These are phyloP conservation scores for Tribolium castaneum DNA, from an alignment of 1,140 invertebrate species.

Conservation along the genomic window DNA sequence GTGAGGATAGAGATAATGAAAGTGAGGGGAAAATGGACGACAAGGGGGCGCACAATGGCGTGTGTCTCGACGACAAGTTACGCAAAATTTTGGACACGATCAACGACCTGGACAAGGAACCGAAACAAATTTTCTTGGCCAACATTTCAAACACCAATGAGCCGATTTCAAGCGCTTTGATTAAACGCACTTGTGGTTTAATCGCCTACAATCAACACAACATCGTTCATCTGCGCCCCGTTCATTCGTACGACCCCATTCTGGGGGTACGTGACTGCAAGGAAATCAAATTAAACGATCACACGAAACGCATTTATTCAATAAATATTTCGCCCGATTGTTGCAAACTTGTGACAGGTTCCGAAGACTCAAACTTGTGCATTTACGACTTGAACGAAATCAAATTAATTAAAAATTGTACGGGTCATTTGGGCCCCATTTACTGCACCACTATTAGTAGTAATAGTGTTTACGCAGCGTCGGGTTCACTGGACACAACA, in stretches of 20 bases:
- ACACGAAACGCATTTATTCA: slow-evolving; percentile 57
- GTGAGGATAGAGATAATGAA: slow-evolving; percentile 41
- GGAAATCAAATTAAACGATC: slow-evolving; percentile 55
- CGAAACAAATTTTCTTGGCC: slow-evolving; percentile 51
- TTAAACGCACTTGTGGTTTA: slow-evolving; percentile 54
- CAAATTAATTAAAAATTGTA: slow-evolving; percentile 62
- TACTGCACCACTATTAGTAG: slow-evolving; percentile 85
- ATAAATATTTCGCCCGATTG: slow-evolving; percentile 49
- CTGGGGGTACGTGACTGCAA: slow-evolving; percentile 20
- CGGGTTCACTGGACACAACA: slow-evolving; percentile 86
- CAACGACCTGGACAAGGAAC: slow-evolving; percentile 44
- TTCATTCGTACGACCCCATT: slow-evolving; percentile 50
- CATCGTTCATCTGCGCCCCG: slow-evolving; percentile 48
- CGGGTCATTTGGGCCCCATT: slow-evolving; percentile 87
- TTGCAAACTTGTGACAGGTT: slow-evolving; percentile 55
- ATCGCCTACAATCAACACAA: slow-evolving; percentile 58
- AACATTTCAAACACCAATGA: slow-evolving; percentile 56
- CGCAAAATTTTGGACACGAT: slow-evolving; percentile 17
- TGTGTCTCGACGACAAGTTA: slow-evolving; percentile 34
- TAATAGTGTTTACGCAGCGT: slow-evolving; percentile 79
- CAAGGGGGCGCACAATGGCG: slow-evolving; percentile 24
- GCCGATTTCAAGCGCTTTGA: slow-evolving; percentile 55
- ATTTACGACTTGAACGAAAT: slow-evolving; percentile 51
- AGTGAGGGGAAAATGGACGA: slow-evolving; percentile 26
- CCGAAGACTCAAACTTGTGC: slow-evolving; percentile 56